Evolutionary conservation across 1,140 invertebrate species (phyloP).

Genomic region (Zelostemma sp.): DNA sequence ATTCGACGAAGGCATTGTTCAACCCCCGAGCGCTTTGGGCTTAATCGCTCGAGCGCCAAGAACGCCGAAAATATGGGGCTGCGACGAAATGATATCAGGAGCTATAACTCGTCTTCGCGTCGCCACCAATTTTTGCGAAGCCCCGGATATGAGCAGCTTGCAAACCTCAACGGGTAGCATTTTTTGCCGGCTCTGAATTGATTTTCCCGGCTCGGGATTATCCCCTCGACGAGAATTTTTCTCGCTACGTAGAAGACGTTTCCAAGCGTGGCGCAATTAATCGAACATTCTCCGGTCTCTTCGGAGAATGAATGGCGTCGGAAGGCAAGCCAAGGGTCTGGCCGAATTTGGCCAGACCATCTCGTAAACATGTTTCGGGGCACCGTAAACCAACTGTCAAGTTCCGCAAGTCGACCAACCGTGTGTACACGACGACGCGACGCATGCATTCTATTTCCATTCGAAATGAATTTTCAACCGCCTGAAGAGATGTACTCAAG

Average conservation of each 20-base stretch:
- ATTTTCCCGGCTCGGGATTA: no score
- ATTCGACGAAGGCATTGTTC: conserved; percentile 45
- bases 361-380: conserved; percentile 47
- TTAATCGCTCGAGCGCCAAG: conserved; percentile 51
- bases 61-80: conserved; percentile 54
- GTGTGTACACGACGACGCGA: conserved; percentile 32
- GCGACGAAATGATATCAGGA: conserved; percentile 50
- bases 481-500: conserved; percentile 39
- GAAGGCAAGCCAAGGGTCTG: conserved; percentile 18
- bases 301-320: conserved; percentile 13
- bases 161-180: conserved; percentile 7
- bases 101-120: conserved; percentile 52
- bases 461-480: conserved; percentile 47
- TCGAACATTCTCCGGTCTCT: conserved; percentile 8
- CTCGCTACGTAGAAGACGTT: no score
- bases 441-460: conserved; percentile 52
- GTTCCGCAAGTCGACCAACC: conserved; percentile 21
- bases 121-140: conserved; percentile 29
- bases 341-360: conserved; percentile 26
- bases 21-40: conserved; percentile 33
- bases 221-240: no score
- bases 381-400: conserved; percentile 46
- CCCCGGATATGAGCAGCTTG: conserved; percentile 12
- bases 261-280: conserved; percentile 8
- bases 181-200: no score